phyloP scores from a whole-genome alignment of 1,140 invertebrate species.

The Zelostemma sp. region DNA sequence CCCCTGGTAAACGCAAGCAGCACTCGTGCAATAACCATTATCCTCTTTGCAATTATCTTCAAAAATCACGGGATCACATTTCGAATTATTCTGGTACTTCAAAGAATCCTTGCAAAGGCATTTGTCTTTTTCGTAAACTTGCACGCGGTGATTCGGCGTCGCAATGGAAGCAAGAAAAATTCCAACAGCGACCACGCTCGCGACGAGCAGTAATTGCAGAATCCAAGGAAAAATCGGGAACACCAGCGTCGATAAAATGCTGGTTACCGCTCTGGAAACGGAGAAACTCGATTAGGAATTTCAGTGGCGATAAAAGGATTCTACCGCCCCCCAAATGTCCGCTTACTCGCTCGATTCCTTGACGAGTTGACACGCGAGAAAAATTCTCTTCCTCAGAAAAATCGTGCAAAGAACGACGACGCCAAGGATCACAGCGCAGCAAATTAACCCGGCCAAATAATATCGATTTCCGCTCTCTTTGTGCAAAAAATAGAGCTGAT shows the following conservation, averaged over 20 bases:
- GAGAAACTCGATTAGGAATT: too few species aligned
- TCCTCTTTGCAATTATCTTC: conserved; percentile 67
- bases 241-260: conserved; percentile 85
- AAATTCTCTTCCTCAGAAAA: conserved; percentile 87
- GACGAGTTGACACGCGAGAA: conserved; percentile 91
- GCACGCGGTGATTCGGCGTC: too few species aligned
- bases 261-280: conserved; percentile 84
- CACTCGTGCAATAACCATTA: conserved; percentile 59
- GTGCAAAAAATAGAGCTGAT: conserved; percentile 45
- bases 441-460: conserved; percentile 81
- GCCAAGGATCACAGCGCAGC: conserved; percentile 74
- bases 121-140: too few species aligned
- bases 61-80: too few species aligned
- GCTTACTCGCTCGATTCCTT: conserved; percentile 86
- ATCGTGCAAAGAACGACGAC: conserved; percentile 84
- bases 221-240: too few species aligned
- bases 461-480: conserved; percentile 3
- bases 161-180: too few species aligned
- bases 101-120: conserved; percentile 35
- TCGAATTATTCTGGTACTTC: conserved; percentile 67
- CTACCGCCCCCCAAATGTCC: too few species aligned
- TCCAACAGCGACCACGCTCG: too few species aligned
- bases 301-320: too few species aligned
- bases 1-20: conserved; percentile 73
- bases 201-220: too few species aligned